Evolutionary conservation across 2,888 invertebrate genomes (phyloP), one percentile per base, ranked within the genome.

Genomic region (Biston stratarius): DNA sequence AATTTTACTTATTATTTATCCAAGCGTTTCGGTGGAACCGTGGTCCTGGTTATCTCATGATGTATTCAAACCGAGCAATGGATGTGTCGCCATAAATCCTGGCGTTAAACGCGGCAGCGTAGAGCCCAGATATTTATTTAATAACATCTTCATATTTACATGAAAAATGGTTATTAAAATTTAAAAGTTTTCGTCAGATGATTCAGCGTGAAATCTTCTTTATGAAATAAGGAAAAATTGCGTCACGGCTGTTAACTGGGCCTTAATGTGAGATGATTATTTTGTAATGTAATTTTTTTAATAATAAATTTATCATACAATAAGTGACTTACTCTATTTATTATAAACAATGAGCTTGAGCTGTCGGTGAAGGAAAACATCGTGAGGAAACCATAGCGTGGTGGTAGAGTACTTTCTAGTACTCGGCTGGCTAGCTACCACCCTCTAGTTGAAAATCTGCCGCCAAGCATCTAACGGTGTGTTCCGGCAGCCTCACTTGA

Each of bases 51-150:
- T 56, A 67, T 55, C 67, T 60, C 59, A 63, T 67, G 59, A 63
- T 56, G 49, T 55, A 67, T 63, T 63, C 59, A 60, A 55, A 55
- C 36, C 55, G 24, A 63, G 34, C 8, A 61, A 55, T 59, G 59
- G 33, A 67, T 67, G 67, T 42, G 36, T 44, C 49, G 44, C 52
- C 9, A 67, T 62, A 62, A 67, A 67, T 62, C 53, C 40, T 7
- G 24, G 38, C 42, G 58, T 15, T 49, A 55, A 53, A 34, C 6
- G 52, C 38, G 61, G 40, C 40, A 40, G 40, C 11, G 15, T 34
- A 33, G 11, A 45, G 40, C 33, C 1, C 40, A 12, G 14, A 53
- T 62, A 58, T 62, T 61, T 62, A 67, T 66, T 58, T 61, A 40
- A 61, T 61, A 44, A 7, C 11, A 58, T 58, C 36, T 62, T 58